Conservation (phyloP, 2,888 invertebrate genomes). For the Lepidonotus clava region DNA sequence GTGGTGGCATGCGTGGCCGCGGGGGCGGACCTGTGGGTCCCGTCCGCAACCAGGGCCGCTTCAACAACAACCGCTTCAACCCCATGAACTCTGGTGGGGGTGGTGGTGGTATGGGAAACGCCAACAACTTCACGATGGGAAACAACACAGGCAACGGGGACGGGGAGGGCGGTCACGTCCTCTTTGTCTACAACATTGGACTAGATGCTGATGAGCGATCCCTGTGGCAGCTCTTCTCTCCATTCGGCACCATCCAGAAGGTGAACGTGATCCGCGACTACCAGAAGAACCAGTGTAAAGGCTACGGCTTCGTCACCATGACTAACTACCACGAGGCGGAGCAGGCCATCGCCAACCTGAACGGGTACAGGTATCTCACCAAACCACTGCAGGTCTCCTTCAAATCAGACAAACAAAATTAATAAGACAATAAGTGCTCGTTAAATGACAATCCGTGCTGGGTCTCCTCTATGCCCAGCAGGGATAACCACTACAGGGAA, state of each 20-base stretch:
- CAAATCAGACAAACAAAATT: constrained; percentile 63
- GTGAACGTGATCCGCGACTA: constrained; percentile 79
- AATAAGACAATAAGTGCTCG: not conserved
- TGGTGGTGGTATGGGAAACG: not conserved
- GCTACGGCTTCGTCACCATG: constrained; percentile 81
- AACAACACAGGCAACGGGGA: constrained; percentile 30
- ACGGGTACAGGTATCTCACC: constrained; percentile 77
- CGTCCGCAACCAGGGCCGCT: constrained; percentile 34
- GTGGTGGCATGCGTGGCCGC: not conserved
- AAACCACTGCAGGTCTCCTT: constrained; percentile 80
- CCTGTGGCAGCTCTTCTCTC: constrained; percentile 79
- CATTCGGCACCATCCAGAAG: constrained; percentile 80
- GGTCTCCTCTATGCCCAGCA: not conserved
- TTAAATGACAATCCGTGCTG: no score
- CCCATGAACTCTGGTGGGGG: constrained; percentile 31
- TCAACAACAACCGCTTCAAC: constrained; percentile 33
- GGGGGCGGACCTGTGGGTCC: constrained; percentile 19
- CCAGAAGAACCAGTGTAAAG: constrained; percentile 77
- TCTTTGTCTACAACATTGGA: constrained; percentile 81
- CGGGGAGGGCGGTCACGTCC: constrained; percentile 69
- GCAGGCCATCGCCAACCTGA: constrained; percentile 78
- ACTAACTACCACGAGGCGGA: constrained; percentile 78
- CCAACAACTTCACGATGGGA: constrained; percentile 36
- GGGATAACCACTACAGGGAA: not conserved
- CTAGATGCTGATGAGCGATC: constrained; percentile 78